These are phyloP conservation scores for Drymodes brunneopygia DNA, from an alignment of 2,113 vertebrate genomes.

Conservation along the genomic window DNA sequence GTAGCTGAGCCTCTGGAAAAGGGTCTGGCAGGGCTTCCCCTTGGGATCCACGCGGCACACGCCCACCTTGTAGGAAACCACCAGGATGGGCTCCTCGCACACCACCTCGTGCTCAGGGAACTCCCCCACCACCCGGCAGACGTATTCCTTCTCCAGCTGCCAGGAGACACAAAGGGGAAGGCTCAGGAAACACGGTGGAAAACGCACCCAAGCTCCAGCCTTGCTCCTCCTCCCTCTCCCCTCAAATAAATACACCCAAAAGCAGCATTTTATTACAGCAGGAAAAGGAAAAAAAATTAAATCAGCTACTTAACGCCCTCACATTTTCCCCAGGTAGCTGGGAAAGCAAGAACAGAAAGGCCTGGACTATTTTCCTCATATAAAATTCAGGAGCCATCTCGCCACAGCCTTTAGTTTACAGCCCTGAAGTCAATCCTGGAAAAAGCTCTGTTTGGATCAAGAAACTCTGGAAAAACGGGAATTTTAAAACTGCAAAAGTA, in stretches of 20 bases:
- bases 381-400: neutral
- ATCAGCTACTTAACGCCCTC: neutral
- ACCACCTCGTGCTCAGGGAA: slow-evolving; percentile 82
- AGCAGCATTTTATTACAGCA: neutral
- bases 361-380: rapidly evolving
- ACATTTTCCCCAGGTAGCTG: rapidly evolving
- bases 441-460: neutral
- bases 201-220: rapidly evolving
- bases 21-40: slow-evolving; percentile 86
- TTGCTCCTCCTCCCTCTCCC: neutral
- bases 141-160: slow-evolving; percentile 94
- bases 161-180: neutral
- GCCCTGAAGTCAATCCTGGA: neutral
- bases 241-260: rapidly evolving
- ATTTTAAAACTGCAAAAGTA: neutral
- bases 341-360: neutral
- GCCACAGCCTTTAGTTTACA: rapidly evolving
- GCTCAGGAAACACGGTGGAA: neutral
- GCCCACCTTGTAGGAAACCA: slow-evolving; percentile 94
- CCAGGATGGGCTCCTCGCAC: slow-evolving; percentile 91
- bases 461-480: neutral
- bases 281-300: neutral
- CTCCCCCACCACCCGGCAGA: slow-evolving; percentile 90
- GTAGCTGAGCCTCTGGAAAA: slow-evolving; percentile 89
- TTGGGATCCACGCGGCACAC: slow-evolving; percentile 89